phyloP scores from a whole-genome alignment of 2,888 invertebrate genomes.

The Petrophora chlorosata region DNA sequence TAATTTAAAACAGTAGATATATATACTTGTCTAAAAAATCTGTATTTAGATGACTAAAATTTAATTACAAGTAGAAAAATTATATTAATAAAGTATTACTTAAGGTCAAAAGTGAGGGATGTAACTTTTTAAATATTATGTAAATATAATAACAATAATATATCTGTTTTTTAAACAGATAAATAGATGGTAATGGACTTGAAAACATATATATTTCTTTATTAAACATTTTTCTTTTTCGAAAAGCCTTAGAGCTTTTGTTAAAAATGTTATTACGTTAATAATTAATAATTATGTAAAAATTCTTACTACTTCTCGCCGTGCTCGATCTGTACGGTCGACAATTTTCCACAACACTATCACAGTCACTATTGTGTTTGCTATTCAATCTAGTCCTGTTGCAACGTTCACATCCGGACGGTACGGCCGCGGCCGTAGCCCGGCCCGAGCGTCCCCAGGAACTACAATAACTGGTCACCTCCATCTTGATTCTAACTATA shows the following conservation, averaged over 20 bases:
- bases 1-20: no score
- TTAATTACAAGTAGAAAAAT: no score
- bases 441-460: constrained; percentile 41
- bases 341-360: constrained; percentile 68
- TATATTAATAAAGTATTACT: no score
- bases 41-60: no score
- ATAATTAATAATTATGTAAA: constrained; percentile 27
- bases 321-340: constrained; percentile 67
- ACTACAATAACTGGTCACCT: constrained; percentile 51
- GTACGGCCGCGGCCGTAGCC: constrained; percentile 47
- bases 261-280: background rate
- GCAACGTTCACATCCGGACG: constrained; percentile 71
- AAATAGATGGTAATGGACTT: no score
- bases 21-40: no score
- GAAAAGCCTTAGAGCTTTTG: background rate
- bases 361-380: constrained; percentile 75
- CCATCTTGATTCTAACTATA: constrained; percentile 72
- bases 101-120: no score
- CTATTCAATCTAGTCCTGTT: constrained; percentile 72
- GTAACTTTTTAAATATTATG: no score
- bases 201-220: no score
- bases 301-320: constrained; percentile 74
- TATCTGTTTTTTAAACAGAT: no score
- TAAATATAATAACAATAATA: no score
- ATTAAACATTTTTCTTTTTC: no score